Base-by-base conservation (phyloP, 2,113 vertebrate genomes). In the Aphyosemion australe region DNA sequence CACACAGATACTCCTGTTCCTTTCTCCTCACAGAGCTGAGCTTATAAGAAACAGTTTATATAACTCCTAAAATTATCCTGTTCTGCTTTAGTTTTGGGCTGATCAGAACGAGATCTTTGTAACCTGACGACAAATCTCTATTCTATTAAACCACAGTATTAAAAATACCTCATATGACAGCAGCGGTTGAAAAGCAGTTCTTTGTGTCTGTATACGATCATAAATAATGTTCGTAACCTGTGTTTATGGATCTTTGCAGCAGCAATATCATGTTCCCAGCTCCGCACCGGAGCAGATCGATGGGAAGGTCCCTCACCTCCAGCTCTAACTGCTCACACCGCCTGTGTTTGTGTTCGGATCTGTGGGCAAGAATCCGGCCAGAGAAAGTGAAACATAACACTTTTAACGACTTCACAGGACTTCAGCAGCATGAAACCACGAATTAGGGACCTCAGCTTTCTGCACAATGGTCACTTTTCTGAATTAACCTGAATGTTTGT, bases 231-330 rank as follows among this genome's bases (percentile, higher is more conserved):
- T 50, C 65, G 19, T 7, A 31, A 37, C 10, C 16, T 4, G 19
- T 39, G 16, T 45, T 4, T 9, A 26, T 47, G 15, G 18, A 71
- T 74, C 61, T 76, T 32, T 10, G 52, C 57, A 46, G 15, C 0
- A 14, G 41, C 51, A 20, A 14, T 20, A 73, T 70, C 54, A 21
- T 45, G 46, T 69, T 81, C 45, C 32, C 13, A 34, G 39, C 50
- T 69, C 19, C n/a, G n/a, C n/a, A n/a, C n/a, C n/a, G n/a, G n/a
- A 19, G 43, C 2, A 26, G 62, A 78, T 84, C 5, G 56, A 81
- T 80, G 19, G 51, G 39, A 11, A 54, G 19, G 51, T 56, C 34
- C 34, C 20, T 61, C 20, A 62, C 67, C 55, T 77, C 34, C 50
- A 53, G 51, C 62, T 70, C 41, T 39, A 54, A 63, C 41, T 32